Conservation (phyloP, 2,888 invertebrate genomes). For the Melieria omissa region DNA sequence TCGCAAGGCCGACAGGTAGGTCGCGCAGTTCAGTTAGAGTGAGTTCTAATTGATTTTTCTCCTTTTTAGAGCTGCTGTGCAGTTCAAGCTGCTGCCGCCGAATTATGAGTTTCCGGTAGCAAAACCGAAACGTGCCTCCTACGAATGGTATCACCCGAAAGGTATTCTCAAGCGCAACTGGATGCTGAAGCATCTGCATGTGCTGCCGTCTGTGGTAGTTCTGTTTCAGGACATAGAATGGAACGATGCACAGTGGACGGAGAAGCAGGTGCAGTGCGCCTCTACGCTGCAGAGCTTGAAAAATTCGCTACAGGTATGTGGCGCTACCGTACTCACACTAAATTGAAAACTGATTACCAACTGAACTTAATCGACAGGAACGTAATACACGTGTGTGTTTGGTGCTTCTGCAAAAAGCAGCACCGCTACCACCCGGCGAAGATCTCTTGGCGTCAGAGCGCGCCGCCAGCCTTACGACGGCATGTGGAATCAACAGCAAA, state of each 20-base stretch:
- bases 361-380: slow-evolving; percentile 47
- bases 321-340: not conserved
- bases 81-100: slow-evolving; percentile 83
- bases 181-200: slow-evolving; percentile 91
- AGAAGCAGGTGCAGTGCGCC: slow-evolving; percentile 93
- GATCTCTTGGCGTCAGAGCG: slow-evolving; percentile 89
- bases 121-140: slow-evolving; percentile 87
- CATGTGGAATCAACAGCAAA: slow-evolving; percentile 92
- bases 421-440: slow-evolving; percentile 82
- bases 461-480: slow-evolving; percentile 88
- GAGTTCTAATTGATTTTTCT: not conserved
- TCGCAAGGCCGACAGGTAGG: slow-evolving; percentile 75
- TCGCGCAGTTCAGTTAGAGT: not conserved
- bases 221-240: slow-evolving; percentile 98
- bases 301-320: slow-evolving; percentile 64
- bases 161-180: slow-evolving; percentile 95
- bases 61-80: slow-evolving; percentile 75
- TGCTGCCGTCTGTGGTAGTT: slow-evolving; percentile 92
- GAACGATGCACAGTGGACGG: slow-evolving; percentile 94
- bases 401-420: slow-evolving; percentile 88
- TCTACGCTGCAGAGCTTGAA: slow-evolving; percentile 85
- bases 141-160: slow-evolving; percentile 95
- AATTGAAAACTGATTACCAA: not conserved
- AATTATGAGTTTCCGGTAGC: slow-evolving; percentile 89
- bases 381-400: slow-evolving; percentile 80